Conservation (phyloP, 2,797 vertebrate species). For the Pelobates cultripes region DNA sequence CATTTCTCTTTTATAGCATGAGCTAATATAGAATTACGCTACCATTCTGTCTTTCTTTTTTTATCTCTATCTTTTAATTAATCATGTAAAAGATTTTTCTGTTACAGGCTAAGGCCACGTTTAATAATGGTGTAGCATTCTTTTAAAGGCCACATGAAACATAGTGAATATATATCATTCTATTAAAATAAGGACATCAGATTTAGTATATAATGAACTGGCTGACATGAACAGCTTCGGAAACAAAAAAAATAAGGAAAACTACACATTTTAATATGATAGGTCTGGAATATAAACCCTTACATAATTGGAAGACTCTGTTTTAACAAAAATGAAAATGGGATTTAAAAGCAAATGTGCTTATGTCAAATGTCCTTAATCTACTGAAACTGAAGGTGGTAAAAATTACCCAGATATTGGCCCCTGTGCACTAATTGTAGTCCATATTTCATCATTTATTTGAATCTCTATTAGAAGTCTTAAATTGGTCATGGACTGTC, state of each 20-base stretch:
- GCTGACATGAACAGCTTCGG: conserved; percentile 17
- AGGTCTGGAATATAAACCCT: conserved; percentile 3
- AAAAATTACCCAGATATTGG: too few species aligned
- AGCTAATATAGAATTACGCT: background rate
- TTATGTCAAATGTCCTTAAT: background rate
- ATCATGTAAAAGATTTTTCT: conserved; percentile 20
- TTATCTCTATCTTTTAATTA: conserved; percentile 42
- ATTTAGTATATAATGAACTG: conserved; percentile 24
- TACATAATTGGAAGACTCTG: conserved; percentile 19
- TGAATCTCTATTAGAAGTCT: too few species aligned
- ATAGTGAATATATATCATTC: conserved; percentile 15
- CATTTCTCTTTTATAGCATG: background rate
- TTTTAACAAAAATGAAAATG: conserved; percentile 19
- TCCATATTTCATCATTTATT: too few species aligned
- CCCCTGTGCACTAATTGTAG: too few species aligned
- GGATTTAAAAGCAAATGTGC: background rate
- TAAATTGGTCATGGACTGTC: too few species aligned
- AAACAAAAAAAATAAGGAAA: background rate
- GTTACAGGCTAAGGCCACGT: conserved; percentile 29
- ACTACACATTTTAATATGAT: conserved; percentile 14
- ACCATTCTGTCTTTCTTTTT: background rate
- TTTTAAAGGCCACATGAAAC: conserved; percentile 44
- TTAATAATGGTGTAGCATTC: conserved; percentile 24
- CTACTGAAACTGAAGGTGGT: too few species aligned
- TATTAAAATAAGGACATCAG: conserved; percentile 37